Conservation (phyloP, 2,113 vertebrate species). For the Archilochus colubris region DNA sequence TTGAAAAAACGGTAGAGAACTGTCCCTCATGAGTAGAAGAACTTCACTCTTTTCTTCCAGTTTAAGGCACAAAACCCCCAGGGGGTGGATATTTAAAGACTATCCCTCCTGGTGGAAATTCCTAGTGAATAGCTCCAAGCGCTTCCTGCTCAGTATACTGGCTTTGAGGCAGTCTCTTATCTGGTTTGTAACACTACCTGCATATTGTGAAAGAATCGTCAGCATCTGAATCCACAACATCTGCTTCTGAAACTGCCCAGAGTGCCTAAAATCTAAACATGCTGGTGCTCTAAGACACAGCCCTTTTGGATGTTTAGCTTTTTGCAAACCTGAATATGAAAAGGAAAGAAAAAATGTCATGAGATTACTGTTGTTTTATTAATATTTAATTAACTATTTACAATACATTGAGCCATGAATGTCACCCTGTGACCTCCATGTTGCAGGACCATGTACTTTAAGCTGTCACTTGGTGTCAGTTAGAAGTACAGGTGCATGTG, state of each 20-base stretch:
- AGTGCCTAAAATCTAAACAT: background rate
- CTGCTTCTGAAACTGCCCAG: background rate
- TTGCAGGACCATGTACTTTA: background rate
- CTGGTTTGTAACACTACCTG: rapidly evolving
- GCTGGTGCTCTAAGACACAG: rapidly evolving
- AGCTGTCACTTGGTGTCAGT: background rate
- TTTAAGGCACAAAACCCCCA: background rate
- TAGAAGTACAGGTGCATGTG: background rate
- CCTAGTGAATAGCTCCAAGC: background rate
- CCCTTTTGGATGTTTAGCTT: background rate
- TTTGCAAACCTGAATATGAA: background rate
- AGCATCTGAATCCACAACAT: background rate
- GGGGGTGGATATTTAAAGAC: rapidly evolving
- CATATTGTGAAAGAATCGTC: rapidly evolving
- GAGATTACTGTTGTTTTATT: background rate
- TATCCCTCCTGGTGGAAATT: background rate
- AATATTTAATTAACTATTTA: background rate
- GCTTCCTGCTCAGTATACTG: rapidly evolving
- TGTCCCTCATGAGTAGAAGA: background rate
- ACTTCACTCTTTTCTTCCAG: background rate
- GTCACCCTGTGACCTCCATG: background rate
- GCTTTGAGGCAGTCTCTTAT: background rate
- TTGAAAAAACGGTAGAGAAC: rapidly evolving
- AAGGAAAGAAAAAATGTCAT: background rate
- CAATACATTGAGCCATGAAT: background rate